Evolutionary conservation across 2,797 vertebrate species (phyloP).

Genomic region (Melanotaenia parkinsoni): DNA sequence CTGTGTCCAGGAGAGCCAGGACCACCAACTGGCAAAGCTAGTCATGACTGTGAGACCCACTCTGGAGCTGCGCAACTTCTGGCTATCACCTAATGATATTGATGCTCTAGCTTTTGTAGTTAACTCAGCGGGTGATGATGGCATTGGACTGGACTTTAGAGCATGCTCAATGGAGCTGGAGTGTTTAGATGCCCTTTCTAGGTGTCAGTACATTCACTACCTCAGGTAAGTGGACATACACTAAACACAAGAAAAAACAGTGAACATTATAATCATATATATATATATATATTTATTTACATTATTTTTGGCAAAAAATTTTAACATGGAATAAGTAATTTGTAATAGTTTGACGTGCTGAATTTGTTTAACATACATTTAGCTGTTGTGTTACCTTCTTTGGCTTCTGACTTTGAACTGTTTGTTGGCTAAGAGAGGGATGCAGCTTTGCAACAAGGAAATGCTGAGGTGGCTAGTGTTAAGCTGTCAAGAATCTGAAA

Average conservation of each 20-base stretch:
- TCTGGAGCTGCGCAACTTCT: slow-evolving; percentile 88
- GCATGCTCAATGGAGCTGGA: slow-evolving; percentile 87
- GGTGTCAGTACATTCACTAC: slow-evolving; percentile 81
- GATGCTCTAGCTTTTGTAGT: slow-evolving; percentile 85
- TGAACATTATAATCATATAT: not conserved
- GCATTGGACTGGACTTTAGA: slow-evolving; percentile 84
- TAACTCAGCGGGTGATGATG: slow-evolving; percentile 64
- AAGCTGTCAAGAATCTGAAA: slow-evolving; percentile 15
- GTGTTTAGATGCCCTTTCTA: slow-evolving; percentile 83
- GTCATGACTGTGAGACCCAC: slow-evolving; percentile 74
- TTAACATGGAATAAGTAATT: not conserved
- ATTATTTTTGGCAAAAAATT: not conserved
- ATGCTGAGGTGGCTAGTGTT: slow-evolving; percentile 8
- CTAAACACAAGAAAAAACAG: not conserved
- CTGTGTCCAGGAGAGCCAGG: slow-evolving; percentile 87
- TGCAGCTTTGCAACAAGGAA: not conserved
- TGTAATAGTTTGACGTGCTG: not conserved
- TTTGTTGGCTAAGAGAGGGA: not conserved
- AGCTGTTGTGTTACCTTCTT: not conserved
- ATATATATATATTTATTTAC: not conserved
- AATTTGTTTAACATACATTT: not conserved
- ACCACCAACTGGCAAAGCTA: slow-evolving; percentile 74
- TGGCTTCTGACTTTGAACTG: not conserved
- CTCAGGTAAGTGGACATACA: slow-evolving; percentile 83
- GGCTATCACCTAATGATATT: slow-evolving; percentile 83